A percentile compares a stretch with the other conserved stretches of the same genome.
These are phyloP conservation scores for Lates japonicus DNA, from an alignment of 2,797 vertebrate genomes.

Conservation along the genomic window DNA sequence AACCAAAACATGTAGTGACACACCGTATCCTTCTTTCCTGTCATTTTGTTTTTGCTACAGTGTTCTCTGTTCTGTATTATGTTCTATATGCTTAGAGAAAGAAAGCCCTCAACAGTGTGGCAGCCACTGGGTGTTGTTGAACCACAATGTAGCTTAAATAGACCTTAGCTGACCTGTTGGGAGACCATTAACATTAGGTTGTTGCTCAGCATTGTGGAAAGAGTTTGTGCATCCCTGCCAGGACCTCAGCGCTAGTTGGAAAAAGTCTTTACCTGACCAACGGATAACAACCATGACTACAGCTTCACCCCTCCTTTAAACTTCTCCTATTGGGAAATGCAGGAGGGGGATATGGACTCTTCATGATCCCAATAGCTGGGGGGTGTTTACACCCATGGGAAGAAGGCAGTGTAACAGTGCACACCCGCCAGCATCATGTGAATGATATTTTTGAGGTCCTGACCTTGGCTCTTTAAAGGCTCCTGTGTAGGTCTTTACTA, in stretches of 20 bases:
- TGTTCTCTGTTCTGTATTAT: constrained; percentile 10
- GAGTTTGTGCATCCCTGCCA: constrained; percentile 31
- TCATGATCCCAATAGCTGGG: constrained; percentile 7
- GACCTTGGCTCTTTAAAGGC: constrained; percentile 31
- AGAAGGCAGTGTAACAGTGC: not conserved
- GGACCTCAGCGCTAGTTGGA: constrained; percentile 5
- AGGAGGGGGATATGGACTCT: not conserved
- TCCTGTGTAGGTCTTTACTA: not conserved
- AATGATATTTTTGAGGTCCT: constrained; percentile 11
- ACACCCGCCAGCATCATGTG: not conserved
- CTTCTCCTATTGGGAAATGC: constrained; percentile 1
- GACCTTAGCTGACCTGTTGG: constrained; percentile 40
- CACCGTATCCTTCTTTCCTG: not conserved
- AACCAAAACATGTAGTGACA: constrained; percentile 35
- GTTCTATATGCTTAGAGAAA: not conserved
- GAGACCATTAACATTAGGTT: constrained; percentile 28
- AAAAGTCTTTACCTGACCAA: constrained; percentile 23
- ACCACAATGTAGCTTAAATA: constrained; percentile 28
- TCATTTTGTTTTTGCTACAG: not conserved
- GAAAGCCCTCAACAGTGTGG: no score
- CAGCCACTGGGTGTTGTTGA: constrained; percentile 6
- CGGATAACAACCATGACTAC: constrained; percentile 6
- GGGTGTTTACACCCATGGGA: constrained; percentile 12
- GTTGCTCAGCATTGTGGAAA: constrained; percentile 27
- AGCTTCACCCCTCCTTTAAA: constrained; percentile 23